Evolutionary conservation across 2,797 vertebrate genomes (phyloP).

Genomic region (Synanceia verrucosa): DNA sequence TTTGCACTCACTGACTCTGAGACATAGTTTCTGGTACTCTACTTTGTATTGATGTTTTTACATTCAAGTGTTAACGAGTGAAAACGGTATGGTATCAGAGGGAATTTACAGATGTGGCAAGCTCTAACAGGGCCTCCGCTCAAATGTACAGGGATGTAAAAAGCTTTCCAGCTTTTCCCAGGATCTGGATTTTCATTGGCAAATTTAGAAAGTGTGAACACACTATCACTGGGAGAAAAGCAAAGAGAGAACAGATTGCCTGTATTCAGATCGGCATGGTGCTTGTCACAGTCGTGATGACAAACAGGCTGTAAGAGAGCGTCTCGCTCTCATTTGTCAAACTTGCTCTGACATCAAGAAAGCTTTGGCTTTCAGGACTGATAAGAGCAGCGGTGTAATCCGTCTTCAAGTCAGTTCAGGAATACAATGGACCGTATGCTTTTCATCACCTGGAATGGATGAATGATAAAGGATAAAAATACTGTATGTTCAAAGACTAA

Average conservation of each 20-base stretch:
- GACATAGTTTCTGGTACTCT: conserved; percentile 11
- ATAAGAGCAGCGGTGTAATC: conserved; percentile 63
- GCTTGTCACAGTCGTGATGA: conserved; percentile 68
- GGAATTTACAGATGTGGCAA: conserved; percentile 11
- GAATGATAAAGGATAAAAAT: conserved; percentile 32
- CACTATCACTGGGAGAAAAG: background rate
- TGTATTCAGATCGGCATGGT: conserved; percentile 44
- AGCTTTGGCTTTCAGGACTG: conserved; percentile 63
- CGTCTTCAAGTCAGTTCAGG: conserved; percentile 61
- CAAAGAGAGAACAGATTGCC: conserved; percentile 39
- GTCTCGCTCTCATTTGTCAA: conserved; percentile 68
- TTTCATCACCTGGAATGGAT: conserved; percentile 64
- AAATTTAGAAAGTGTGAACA: conserved; percentile 31
- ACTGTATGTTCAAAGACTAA: conserved; percentile 17
- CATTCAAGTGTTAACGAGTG: conserved; percentile 14
- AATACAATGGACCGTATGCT: conserved; percentile 62
- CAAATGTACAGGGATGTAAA: conserved; percentile 17
- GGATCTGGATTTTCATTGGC: background rate
- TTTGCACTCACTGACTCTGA: conserved; percentile 24
- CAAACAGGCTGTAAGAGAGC: conserved; percentile 63
- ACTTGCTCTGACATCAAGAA: conserved; percentile 64
- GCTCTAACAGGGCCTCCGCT: background rate
- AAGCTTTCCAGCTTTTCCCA: conserved; percentile 19
- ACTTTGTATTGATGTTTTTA: conserved; percentile 3
- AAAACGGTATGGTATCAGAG: conserved; percentile 16